Conservation (phyloP, 2,113 vertebrate genomes). For the Amazona guildingii region DNA sequence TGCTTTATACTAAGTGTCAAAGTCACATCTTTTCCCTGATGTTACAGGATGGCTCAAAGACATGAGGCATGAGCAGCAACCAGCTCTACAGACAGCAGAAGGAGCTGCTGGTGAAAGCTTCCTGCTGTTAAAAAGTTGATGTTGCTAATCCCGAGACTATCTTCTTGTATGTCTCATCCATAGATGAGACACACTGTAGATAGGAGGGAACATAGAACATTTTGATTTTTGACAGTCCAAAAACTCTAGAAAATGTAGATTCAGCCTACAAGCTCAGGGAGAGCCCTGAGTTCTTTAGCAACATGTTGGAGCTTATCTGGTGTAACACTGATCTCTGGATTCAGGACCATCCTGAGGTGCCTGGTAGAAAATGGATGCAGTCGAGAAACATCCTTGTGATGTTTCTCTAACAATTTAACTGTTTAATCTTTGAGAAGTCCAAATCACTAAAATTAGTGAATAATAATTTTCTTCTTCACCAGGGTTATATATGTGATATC, state of each 20-base stretch:
- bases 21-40: not conserved
- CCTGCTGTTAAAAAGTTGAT: not conserved
- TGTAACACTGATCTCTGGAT: not conserved
- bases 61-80: not conserved
- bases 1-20: not conserved
- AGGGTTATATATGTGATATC: not conserved
- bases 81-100: fast-evolving
- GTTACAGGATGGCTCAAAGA: not conserved
- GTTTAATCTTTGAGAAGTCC: not conserved
- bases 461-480: not conserved
- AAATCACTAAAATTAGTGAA: not conserved
- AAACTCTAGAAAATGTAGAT: not conserved
- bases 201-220: not conserved
- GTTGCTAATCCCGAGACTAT: not conserved
- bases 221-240: not conserved
- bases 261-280: not conserved
- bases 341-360: not conserved
- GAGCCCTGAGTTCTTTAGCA: not conserved
- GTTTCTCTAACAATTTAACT: not conserved
- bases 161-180: not conserved
- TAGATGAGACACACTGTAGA: not conserved
- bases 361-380: not conserved
- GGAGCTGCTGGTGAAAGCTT: not conserved
- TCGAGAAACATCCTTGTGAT: not conserved
- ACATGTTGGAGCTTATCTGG: not conserved